Evolutionary conservation across 2,113 vertebrate species (phyloP).

Genomic region (Melierax canorus): DNA sequence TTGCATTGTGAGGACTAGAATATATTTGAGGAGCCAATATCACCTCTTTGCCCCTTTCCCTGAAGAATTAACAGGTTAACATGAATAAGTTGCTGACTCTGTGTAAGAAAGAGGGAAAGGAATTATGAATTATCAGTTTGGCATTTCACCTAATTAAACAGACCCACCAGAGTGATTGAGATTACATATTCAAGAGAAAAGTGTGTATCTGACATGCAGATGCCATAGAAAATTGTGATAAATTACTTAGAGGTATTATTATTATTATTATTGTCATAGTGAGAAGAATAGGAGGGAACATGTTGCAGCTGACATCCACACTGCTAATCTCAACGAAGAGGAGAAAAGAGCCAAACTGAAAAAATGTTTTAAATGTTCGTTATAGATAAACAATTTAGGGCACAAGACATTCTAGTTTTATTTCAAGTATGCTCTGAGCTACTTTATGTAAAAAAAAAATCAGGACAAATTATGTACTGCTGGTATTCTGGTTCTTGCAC

Average conservation of each 20-base stretch:
- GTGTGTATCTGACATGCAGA: not conserved
- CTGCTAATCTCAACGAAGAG: not conserved
- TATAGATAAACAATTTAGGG: not conserved
- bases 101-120: not conserved
- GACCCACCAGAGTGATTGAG: not conserved
- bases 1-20: not conserved
- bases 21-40: not conserved
- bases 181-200: not conserved
- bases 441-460: not conserved
- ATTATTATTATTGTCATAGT: not conserved
- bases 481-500: not conserved
- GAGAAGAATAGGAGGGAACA: not conserved
- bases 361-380: not conserved
- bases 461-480: not conserved
- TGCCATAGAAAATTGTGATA: slow-evolving; percentile 1
- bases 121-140: not conserved
- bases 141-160: slow-evolving; percentile 31
- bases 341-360: not conserved
- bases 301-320: not conserved
- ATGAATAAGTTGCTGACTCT: not conserved
- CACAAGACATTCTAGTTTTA: not conserved
- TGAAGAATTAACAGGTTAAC: not conserved
- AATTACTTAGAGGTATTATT: not conserved
- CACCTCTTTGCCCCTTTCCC: not conserved
- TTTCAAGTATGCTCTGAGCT: not conserved